Conservation (phyloP, 2,888 invertebrate genomes). For the Eremobia ochroleuca region DNA sequence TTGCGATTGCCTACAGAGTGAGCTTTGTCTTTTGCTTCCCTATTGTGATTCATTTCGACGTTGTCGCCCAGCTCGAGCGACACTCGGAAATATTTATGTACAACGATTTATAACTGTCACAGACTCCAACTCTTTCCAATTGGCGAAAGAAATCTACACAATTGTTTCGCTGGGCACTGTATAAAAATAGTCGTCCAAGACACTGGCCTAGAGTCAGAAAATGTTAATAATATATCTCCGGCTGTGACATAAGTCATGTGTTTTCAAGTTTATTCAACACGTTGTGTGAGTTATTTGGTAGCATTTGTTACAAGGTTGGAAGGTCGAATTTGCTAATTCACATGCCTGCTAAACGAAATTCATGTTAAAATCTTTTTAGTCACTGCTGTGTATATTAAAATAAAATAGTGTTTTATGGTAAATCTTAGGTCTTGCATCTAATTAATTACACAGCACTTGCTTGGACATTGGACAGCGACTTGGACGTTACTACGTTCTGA, state of each 20-base stretch:
- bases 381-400: constrained; percentile 20
- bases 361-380: constrained; percentile 28
- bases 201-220: constrained; percentile 76
- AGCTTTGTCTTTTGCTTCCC: constrained; percentile 57
- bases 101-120: constrained; percentile 82
- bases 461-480: background rate
- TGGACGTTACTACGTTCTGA: background rate
- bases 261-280: constrained; percentile 62
- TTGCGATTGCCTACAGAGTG: constrained; percentile 42
- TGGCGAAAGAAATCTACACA: constrained; percentile 81
- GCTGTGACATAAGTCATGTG: constrained; percentile 74
- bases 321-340: constrained; percentile 29
- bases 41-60: constrained; percentile 65
- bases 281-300: constrained; percentile 60
- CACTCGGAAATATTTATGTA: constrained; percentile 76
- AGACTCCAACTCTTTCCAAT: constrained; percentile 81
- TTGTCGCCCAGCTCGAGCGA: constrained; percentile 52
- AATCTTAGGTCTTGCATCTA: constrained; percentile 15
- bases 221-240: constrained; percentile 76
- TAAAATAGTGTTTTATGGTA: constrained; percentile 19
- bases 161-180: constrained; percentile 79
- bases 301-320: constrained; percentile 38
- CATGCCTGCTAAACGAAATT: constrained; percentile 14
- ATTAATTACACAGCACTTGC: constrained; percentile 9
- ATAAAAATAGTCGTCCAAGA: constrained; percentile 82